A percentile compares a stretch with the other conserved stretches of the same genome.
Conservation (phyloP, 1,140 invertebrate genomes). For the Sycobia sp. region DNA sequence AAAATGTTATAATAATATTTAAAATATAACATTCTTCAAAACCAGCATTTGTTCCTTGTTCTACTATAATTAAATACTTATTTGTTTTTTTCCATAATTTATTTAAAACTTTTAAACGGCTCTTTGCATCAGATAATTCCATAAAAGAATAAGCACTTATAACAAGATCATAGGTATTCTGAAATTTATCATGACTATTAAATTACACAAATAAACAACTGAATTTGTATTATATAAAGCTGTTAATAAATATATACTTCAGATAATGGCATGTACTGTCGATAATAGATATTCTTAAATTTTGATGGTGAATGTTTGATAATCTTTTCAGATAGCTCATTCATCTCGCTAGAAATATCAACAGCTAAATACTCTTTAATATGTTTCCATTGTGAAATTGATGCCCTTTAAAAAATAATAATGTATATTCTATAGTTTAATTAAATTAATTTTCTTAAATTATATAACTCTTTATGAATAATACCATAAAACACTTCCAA, state of each 20-base stretch:
- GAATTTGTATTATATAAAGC: constrained; percentile 31
- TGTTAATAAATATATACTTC: constrained; percentile 54
- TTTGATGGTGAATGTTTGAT: constrained; percentile 66
- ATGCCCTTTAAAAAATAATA: constrained; percentile 67
- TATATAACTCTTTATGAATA: too few relatives aligned
- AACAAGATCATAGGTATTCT: constrained; percentile 80
- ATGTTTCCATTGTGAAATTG: constrained; percentile 72
- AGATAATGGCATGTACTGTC: constrained; percentile 81
- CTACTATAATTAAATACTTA: constrained; percentile 81
- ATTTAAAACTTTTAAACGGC: constrained; percentile 72
- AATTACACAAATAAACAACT: too few relatives aligned
- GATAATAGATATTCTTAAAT: constrained; percentile 70
- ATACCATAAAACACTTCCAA: constrained; percentile 82
- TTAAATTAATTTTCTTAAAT: neutral
- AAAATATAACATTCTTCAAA: constrained; percentile 65
- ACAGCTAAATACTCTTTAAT: constrained; percentile 83
- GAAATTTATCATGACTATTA: constrained; percentile 42
- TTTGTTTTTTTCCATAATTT: constrained; percentile 87
- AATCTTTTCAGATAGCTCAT: constrained; percentile 76
- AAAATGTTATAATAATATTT: constrained; percentile 14
- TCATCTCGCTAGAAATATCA: constrained; percentile 80
- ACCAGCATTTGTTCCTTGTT: constrained; percentile 81
- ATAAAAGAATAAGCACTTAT: constrained; percentile 81
- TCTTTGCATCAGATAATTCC: constrained; percentile 73
- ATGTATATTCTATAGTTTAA: neutral